Conservation (phyloP, 2,888 invertebrate genomes). For the Thymelicus acteon region DNA sequence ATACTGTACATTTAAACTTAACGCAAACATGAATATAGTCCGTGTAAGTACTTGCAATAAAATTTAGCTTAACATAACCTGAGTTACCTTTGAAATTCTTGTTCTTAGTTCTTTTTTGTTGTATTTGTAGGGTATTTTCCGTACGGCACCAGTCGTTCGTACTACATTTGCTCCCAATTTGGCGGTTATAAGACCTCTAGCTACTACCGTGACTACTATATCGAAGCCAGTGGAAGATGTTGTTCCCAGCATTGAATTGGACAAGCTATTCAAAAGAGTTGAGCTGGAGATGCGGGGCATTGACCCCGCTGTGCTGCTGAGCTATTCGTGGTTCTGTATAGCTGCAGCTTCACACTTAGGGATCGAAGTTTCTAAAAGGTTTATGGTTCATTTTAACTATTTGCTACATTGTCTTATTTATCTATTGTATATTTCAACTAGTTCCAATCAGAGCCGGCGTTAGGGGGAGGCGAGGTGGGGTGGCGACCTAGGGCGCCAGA, state of each 20-base stretch:
- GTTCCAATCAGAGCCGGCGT: too few relatives aligned
- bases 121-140: constrained; percentile 63
- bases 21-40: constrained; percentile 45
- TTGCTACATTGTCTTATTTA: not conserved
- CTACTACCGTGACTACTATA: constrained; percentile 53
- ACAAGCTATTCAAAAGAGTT: constrained; percentile 92
- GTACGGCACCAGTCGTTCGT: constrained; percentile 56
- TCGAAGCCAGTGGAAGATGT: constrained; percentile 53
- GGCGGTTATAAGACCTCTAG: constrained; percentile 53
- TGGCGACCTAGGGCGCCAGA: too few relatives aligned
- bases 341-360: constrained; percentile 93
- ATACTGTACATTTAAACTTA: too few relatives aligned
- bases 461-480: too few relatives aligned
- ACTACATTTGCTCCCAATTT: constrained; percentile 50
- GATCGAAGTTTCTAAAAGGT: constrained; percentile 90
- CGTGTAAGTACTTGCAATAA: constrained; percentile 40
- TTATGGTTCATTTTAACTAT: not conserved
- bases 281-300: constrained; percentile 95
- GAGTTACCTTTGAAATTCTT: not conserved
- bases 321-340: constrained; percentile 93
- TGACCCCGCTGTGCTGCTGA: constrained; percentile 94
- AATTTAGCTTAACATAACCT: too few relatives aligned
- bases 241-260: constrained; percentile 75
- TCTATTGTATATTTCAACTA: too few relatives aligned
- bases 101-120: constrained; percentile 28